A percentile compares a stretch with the other conserved stretches of the same genome.
phyloP scores from a whole-genome alignment of 1,140 invertebrate species.

The Anoplolepis gracilipes region DNA sequence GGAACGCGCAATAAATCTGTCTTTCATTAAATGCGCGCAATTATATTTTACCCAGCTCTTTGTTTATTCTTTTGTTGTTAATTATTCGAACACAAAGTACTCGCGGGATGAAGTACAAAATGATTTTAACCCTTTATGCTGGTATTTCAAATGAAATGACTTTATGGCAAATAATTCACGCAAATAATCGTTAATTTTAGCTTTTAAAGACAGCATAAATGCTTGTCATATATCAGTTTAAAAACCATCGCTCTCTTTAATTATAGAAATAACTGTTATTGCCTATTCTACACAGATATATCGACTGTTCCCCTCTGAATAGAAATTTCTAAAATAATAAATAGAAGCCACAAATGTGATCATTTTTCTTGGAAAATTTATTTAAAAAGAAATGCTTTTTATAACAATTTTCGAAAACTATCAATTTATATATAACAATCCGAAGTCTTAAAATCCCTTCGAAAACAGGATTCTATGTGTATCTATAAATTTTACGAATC shows the following conservation, averaged over 20 bases:
- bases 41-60: constrained; percentile 6
- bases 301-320: background rate
- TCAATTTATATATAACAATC: background rate
- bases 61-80: constrained; percentile 36
- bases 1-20: constrained; percentile 32
- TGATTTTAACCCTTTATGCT: background rate
- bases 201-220: background rate
- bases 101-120: constrained; percentile 32
- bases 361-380: background rate
- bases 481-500: background rate
- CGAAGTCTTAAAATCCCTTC: background rate
- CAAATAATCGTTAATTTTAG: background rate
- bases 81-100: constrained; percentile 34
- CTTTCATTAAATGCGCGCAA: constrained; percentile 34
- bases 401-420: background rate
- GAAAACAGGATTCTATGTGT: background rate
- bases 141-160: constrained; percentile 4
- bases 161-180: background rate
- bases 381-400: no score
- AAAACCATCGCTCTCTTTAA: background rate
- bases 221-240: background rate
- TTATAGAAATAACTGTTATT: background rate
- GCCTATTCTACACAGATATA: background rate
- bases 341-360: background rate
- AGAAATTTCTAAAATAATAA: background rate